phyloP scores from a whole-genome alignment of 92 coral and sea anemone species.

The Chrysogorgia sp. region DNA sequence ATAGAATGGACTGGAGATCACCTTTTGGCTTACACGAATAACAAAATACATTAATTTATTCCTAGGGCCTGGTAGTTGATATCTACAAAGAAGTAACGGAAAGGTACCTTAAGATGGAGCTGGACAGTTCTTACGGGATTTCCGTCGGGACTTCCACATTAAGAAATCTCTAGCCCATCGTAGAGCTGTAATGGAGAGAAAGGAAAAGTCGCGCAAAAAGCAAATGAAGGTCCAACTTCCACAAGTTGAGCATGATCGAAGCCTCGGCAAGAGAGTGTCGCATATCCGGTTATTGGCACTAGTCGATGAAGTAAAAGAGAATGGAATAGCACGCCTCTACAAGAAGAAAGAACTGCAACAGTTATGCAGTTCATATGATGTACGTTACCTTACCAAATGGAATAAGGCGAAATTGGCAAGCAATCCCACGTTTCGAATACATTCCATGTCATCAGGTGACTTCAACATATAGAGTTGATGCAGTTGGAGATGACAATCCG shows the following conservation, averaged over 20 bases:
- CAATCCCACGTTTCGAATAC: not conserved
- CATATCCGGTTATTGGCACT: conserved; percentile 20
- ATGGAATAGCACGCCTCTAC: not conserved
- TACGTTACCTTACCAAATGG: not conserved
- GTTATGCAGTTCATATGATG: conserved; percentile 9
- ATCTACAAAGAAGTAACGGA: conserved; percentile 4
- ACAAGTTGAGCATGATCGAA: conserved; percentile 12
- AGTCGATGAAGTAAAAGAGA: not conserved
- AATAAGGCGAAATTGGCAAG: conserved; percentile 15
- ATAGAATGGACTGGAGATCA: no score
- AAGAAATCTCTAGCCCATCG: conserved; percentile 25
- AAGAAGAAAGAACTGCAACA: conserved; percentile 9
- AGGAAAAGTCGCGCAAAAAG: conserved; percentile 13
- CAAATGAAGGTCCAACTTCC: conserved; percentile 26
- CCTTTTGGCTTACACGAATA: no score
- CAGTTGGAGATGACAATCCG: not conserved
- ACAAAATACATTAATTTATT: not conserved
- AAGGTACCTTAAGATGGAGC: conserved; percentile 17
- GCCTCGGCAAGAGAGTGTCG: conserved; percentile 10
- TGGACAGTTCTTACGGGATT: conserved; percentile 8
- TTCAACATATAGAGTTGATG: conserved; percentile 11
- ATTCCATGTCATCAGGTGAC: conserved; percentile 27
- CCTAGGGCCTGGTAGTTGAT: not conserved
- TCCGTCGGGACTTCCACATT: conserved; percentile 19
- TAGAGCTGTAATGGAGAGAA: not conserved